These are phyloP conservation scores for Mallotus villosus DNA, from an alignment of 2,797 vertebrate species.

Conservation along the genomic window DNA sequence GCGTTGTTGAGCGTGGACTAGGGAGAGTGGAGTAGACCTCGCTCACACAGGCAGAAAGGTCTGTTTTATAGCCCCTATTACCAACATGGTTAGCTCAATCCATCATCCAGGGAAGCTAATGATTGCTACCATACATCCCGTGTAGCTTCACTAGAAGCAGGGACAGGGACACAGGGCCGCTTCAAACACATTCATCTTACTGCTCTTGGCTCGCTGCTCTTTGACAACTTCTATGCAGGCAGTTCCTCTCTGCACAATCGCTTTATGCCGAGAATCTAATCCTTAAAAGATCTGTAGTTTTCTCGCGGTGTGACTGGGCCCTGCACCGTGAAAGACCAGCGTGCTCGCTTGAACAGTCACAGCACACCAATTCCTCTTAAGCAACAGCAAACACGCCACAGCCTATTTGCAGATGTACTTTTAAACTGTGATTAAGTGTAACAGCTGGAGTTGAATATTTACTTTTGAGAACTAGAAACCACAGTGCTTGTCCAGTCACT, in stretches of 20 bases:
- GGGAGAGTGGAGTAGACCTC: constrained; percentile 65
- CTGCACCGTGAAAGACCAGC: constrained; percentile 18
- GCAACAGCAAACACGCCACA: constrained; percentile 45
- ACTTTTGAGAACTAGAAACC: constrained; percentile 6
- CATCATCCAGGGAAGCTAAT: constrained; percentile 69
- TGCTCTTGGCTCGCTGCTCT: constrained; percentile 46
- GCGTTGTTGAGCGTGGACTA: constrained; percentile 28
- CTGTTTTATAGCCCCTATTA: constrained; percentile 80
- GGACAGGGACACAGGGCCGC: constrained; percentile 56
- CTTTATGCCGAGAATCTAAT: constrained; percentile 44
- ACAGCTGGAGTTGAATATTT: constrained; percentile 26
- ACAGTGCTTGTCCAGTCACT: too few relatives aligned
- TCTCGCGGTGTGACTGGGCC: constrained; percentile 42
- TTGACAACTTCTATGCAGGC: constrained; percentile 51
- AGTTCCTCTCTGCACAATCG: constrained; percentile 57
- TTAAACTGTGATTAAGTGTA: constrained; percentile 50
- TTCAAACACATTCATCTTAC: constrained; percentile 66
- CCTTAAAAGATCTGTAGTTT: constrained; percentile 40
- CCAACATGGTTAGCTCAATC: constrained; percentile 71
- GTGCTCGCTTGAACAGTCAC: constrained; percentile 8
- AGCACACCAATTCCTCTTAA: constrained; percentile 46
- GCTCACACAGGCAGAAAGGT: constrained; percentile 56
- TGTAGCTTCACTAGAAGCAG: constrained; percentile 57
- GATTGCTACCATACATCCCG: constrained; percentile 49
- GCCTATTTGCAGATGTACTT: constrained; percentile 49